Conservation (phyloP, 2,113 vertebrate genomes). For the Megalops atlanticus region DNA sequence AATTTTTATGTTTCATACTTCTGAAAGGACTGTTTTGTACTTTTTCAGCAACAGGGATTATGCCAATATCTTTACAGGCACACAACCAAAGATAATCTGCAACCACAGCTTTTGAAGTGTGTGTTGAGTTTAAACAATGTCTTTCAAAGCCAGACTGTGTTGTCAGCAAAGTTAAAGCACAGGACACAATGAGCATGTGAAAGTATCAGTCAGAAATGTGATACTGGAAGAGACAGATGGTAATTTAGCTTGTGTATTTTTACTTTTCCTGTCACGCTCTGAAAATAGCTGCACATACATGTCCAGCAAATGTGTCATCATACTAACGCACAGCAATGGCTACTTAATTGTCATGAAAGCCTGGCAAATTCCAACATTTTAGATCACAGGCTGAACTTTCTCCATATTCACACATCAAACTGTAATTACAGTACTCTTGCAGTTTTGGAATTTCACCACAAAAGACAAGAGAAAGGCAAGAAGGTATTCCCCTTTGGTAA, state of each 20-base stretch:
- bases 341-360: neutral
- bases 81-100: neutral
- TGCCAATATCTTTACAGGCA: neutral
- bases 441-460: neutral
- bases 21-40: neutral
- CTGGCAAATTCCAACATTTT: neutral
- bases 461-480: neutral
- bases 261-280: conserved; percentile 23
- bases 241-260: conserved; percentile 19
- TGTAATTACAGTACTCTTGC: neutral
- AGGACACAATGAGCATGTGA: conserved; percentile 23
- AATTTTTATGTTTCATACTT: neutral
- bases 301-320: neutral
- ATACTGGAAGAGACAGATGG: conserved; percentile 2
- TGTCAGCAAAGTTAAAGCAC: neutral
- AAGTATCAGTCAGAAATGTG: conserved; percentile 3
- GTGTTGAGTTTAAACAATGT: neutral
- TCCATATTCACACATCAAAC: neutral
- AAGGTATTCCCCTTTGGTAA: neutral
- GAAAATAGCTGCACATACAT: conserved; percentile 25
- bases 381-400: neutral
- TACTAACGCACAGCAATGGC: neutral
- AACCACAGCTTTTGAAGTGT: neutral
- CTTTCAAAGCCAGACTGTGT: neutral
- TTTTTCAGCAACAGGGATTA: neutral